Conservation (phyloP, 2,888 invertebrate genomes). For the Netelia inedita region DNA sequence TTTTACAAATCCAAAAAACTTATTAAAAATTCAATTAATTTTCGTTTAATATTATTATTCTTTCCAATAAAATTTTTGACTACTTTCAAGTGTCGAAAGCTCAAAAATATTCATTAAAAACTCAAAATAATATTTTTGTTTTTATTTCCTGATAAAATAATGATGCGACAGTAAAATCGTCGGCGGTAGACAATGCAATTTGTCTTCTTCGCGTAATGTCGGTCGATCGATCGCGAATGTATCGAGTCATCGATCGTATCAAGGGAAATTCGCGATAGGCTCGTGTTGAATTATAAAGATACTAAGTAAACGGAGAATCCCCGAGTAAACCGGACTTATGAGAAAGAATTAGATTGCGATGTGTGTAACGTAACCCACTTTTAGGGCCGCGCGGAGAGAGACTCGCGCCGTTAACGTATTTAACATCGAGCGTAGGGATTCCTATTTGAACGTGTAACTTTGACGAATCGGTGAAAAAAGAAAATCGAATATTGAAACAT, state of each 20-base stretch:
- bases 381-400: conserved; percentile 32
- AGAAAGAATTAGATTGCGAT: conserved; percentile 61
- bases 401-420: conserved; percentile 55
- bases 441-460: conserved; percentile 34
- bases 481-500: neutral
- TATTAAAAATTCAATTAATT: too few species aligned
- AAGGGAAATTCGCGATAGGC: neutral
- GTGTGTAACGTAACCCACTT: conserved; percentile 58
- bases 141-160: too few species aligned
- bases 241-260: neutral
- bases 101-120: too few species aligned
- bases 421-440: conserved; percentile 61
- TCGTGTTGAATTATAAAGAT: neutral
- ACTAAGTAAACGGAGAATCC: conserved; percentile 41
- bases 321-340: conserved; percentile 19
- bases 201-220: neutral
- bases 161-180: too few species aligned
- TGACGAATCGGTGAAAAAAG: conserved; percentile 58
- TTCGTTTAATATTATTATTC: too few species aligned
- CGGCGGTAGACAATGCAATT: too few species aligned
- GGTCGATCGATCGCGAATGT: neutral
- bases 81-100: too few species aligned
- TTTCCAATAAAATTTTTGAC: too few species aligned
- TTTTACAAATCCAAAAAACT: too few species aligned
- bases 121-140: too few species aligned